phyloP scores from a whole-genome alignment of 2,113 vertebrate species.

The Alectura lathami region DNA sequence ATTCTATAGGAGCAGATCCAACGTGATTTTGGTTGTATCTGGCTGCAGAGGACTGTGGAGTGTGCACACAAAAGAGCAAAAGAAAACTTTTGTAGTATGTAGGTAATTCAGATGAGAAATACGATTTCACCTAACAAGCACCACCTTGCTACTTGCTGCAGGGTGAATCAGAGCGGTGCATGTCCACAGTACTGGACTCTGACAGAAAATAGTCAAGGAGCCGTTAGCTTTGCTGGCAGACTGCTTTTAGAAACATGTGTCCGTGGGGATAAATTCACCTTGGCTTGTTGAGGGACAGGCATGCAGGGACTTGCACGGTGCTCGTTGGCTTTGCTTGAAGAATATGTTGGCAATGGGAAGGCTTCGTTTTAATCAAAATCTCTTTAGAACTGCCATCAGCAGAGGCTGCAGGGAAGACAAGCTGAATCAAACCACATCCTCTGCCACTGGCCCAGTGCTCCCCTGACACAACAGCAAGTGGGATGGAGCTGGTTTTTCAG shows the following conservation, averaged over 20 bases:
- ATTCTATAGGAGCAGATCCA: conserved; percentile 8
- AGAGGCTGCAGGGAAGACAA: neutral
- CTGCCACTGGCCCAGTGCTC: neutral
- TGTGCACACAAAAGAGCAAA: neutral
- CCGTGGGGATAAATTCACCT: neutral
- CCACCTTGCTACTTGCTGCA: neutral
- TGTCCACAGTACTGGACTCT: neutral
- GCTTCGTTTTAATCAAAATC: neutral
- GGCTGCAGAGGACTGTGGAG: neutral
- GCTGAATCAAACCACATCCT: neutral
- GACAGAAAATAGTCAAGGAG: conserved; percentile 3
- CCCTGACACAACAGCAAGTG: neutral
- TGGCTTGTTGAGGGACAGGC: neutral
- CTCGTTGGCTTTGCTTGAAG: neutral
- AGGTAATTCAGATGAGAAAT: conserved; percentile 32
- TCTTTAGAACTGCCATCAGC: neutral
- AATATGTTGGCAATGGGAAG: neutral
- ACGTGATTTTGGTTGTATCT: conserved; percentile 20
- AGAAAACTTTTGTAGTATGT: neutral
- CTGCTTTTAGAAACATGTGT: neutral
- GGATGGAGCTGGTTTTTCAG: conserved; percentile 4
- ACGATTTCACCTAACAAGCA: conserved; percentile 24
- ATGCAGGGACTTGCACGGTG: neutral
- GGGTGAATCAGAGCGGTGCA: neutral
- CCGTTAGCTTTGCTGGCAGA: neutral